Evolutionary conservation across 2,113 vertebrate species (phyloP).

Genomic region (Mormyrus lacerda): DNA sequence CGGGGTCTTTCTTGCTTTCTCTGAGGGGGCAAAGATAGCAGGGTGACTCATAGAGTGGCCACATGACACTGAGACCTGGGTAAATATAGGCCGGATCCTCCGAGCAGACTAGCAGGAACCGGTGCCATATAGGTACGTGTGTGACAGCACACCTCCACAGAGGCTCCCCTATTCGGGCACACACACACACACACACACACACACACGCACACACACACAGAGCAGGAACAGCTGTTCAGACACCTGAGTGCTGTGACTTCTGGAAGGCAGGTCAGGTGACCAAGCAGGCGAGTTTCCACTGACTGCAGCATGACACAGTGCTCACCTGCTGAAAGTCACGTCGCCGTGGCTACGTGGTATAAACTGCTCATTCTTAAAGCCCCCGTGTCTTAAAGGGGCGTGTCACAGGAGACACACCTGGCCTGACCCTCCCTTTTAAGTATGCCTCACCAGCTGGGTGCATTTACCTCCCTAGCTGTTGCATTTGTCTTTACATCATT

Average conservation of each 20-base stretch:
- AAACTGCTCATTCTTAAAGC: not conserved
- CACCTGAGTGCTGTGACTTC: not conserved
- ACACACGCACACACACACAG: not conserved
- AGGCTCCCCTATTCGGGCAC: not conserved
- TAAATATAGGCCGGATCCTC: slow-evolving; percentile 53
- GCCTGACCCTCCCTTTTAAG: not conserved
- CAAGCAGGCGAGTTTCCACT: slow-evolving; percentile 9
- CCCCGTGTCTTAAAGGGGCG: not conserved
- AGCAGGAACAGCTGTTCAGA: not conserved
- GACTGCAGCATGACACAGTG: not conserved
- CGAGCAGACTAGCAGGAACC: slow-evolving; percentile 10
- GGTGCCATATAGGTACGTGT: slow-evolving; percentile 25
- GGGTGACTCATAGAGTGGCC: not conserved
- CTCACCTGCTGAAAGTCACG: slow-evolving; percentile 14
- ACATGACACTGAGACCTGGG: slow-evolving; percentile 41
- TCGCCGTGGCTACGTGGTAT: not conserved
- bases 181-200: not conserved
- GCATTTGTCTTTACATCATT: not conserved
- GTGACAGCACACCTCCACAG: not conserved
- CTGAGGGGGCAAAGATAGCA: slow-evolving; percentile 11
- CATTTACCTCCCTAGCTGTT: not conserved
- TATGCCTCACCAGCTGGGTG: not conserved
- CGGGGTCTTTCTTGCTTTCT: not conserved
- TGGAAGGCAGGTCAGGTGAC: slow-evolving; percentile 19
- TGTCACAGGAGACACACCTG: not conserved